A percentile compares a stretch with the other conserved stretches of the same genome.
phyloP scores from a whole-genome alignment of 2,113 vertebrate genomes.

The Cynoglossus semilaevis region DNA sequence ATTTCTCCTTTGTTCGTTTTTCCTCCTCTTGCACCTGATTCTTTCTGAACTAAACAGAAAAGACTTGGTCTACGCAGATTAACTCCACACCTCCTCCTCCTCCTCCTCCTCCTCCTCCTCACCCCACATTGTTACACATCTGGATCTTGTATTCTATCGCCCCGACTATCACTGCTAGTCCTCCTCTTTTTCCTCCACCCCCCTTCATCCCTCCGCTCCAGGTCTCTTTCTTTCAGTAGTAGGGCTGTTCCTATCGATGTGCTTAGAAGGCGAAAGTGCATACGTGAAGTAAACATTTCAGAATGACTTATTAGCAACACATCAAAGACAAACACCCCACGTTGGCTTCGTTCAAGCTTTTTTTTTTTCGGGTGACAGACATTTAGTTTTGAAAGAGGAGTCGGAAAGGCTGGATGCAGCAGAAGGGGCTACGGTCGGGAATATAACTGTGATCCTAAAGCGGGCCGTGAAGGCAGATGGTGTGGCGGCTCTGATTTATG shows the following conservation, averaged over 20 bases:
- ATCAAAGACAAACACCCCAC: conserved; percentile 2
- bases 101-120: conserved; percentile 70
- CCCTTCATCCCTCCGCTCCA: conserved; percentile 56
- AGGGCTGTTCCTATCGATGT: conserved; percentile 60
- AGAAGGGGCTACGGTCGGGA: conserved; percentile 33
- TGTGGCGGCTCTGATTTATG: conserved; percentile 68
- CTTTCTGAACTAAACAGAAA: neutral
- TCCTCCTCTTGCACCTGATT: no score
- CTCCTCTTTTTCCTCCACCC: conserved; percentile 48
- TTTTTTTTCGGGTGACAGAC: conserved; percentile 42
- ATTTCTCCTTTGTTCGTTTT: no score
- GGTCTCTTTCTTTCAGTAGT: conserved; percentile 59
- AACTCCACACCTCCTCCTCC: conserved; percentile 64
- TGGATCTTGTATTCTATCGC: conserved; percentile 67
- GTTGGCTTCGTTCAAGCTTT: conserved; percentile 1
- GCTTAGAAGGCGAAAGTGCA: conserved; percentile 46
- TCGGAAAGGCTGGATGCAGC: conserved; percentile 14
- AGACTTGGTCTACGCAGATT: conserved; percentile 35
- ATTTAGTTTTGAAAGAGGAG: conserved; percentile 35
- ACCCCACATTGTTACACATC: conserved; percentile 64
- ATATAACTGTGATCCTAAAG: conserved; percentile 28
- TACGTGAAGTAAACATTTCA: conserved; percentile 9
- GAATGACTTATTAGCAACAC: conserved; percentile 19
- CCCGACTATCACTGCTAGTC: conserved; percentile 62
- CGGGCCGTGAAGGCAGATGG: conserved; percentile 44